Base-by-base conservation (phyloP, 2,113 vertebrate genomes). In the Dissostichus mawsoni region DNA sequence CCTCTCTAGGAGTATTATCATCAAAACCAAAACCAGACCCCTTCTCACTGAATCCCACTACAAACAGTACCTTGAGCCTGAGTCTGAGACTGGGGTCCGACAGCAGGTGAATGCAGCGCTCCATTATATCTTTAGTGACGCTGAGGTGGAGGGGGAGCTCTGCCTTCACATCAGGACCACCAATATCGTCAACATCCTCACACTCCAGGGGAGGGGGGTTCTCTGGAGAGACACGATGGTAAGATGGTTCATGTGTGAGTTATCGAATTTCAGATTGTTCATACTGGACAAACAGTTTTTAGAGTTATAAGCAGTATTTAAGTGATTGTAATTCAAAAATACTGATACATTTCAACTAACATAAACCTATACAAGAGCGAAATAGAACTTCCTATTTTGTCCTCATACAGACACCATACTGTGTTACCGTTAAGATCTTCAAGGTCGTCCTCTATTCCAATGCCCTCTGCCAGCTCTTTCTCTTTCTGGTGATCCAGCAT, bases 91-190 rank as follows among this genome's bases (percentile, higher is more conserved):
- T 95, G 81, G 94, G 70, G 41, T 97, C 90, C 0, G 97, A 96
- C 73, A 97, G 88, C 77, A 99, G 87, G 88, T 99, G 97, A 85
- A 96, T 81, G 82, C 97, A 98, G 69, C 97, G 95, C 85, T 97
- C 97, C 95, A 97, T 96, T 58, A 99, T 95, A 0, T 95, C 96
- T 63, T 93, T 96, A 74, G 96, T 93, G 66, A 97, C 92, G 17
- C 92, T 93, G 56, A 96, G 92, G 2, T 98, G 96, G 67, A 90
- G 45, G 0, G 97, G 96, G 78, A 97, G 84, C 0, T 92, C 92
- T 5, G 86, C 45, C 65, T 96, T 96, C 83, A 91, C 90, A 44
- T 94, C 90, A 0, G 79, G 76, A 57, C 72, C 78, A 4, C 23
- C 62, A 29, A 80, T 53, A 72, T 92, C 78, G 7, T 83, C 77